Percentiles rank a stretch among this genome's conserved stretches.
Evolutionary conservation across 2,797 vertebrate species (phyloP).

Genomic region (Epinephelus coioides): DNA sequence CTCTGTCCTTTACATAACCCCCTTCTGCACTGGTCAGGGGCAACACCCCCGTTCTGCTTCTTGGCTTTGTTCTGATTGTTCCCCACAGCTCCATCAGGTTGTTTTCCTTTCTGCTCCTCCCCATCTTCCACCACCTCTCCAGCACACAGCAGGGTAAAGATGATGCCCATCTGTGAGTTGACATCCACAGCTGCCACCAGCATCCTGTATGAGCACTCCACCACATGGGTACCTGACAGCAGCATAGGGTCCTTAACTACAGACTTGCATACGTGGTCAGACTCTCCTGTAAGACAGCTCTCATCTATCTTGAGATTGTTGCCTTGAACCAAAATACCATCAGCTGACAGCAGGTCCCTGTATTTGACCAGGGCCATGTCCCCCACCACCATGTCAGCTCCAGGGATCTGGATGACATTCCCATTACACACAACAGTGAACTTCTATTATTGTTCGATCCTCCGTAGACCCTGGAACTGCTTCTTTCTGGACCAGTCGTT

Average conservation of each 20-base stretch:
- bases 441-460: constrained; percentile 91
- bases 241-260: too few relatives aligned
- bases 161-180: constrained; percentile 96
- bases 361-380: constrained; percentile 96
- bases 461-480: constrained; percentile 95
- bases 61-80: too few relatives aligned
- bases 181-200: constrained; percentile 94
- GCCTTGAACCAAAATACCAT: too few relatives aligned
- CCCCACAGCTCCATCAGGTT: too few relatives aligned
- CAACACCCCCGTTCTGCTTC: too few relatives aligned
- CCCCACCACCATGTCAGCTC: constrained; percentile 93
- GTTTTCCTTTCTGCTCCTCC: constrained; percentile 91
- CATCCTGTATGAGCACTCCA: constrained; percentile 97
- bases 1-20: too few relatives aligned
- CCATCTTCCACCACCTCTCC: constrained; percentile 91
- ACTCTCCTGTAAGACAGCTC: too few relatives aligned
- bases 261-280: too few relatives aligned
- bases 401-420: constrained; percentile 93
- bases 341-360: constrained; percentile 62
- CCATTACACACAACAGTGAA: constrained; percentile 91
- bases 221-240: constrained; percentile 77
- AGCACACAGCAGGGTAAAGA: constrained; percentile 94
- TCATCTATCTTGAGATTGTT: too few relatives aligned
- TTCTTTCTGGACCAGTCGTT: constrained; percentile 98
- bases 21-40: too few relatives aligned